phyloP scores from a whole-genome alignment of 2,888 invertebrate genomes.

The Erebia epiphron region DNA sequence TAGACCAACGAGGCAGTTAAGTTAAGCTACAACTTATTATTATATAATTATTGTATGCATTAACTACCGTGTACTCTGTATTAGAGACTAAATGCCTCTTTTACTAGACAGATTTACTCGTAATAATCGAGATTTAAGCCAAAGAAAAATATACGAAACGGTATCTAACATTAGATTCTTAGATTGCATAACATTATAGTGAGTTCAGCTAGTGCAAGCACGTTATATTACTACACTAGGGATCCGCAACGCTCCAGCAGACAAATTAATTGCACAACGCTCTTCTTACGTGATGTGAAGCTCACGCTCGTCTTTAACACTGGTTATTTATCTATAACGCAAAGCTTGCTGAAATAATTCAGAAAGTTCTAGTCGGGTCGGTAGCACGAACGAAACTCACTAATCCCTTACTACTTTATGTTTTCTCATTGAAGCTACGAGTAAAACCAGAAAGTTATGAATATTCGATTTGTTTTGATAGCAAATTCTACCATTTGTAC shows the following conservation, averaged over 20 bases:
- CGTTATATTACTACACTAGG: conserved; percentile 6
- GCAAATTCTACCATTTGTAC: not conserved
- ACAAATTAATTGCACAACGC: conserved; percentile 15
- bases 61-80: too few relatives aligned
- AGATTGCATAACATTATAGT: not conserved
- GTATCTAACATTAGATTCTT: too few relatives aligned
- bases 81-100: too few relatives aligned
- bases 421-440: too few relatives aligned
- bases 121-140: too few relatives aligned
- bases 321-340: conserved; percentile 14
- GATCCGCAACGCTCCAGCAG: conserved; percentile 6
- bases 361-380: not conserved
- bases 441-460: too few relatives aligned
- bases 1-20: too few relatives aligned
- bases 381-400: not conserved
- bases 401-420: not conserved
- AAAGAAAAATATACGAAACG: too few relatives aligned
- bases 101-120: too few relatives aligned
- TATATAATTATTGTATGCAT: too few relatives aligned
- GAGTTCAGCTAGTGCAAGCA: not conserved
- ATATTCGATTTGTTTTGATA: not conserved
- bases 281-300: conserved; percentile 17
- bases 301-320: conserved; percentile 13
- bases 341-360: conserved; percentile 10
- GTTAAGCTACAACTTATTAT: too few relatives aligned